Base-by-base conservation (phyloP, 2,797 vertebrate species). In the Acrocephalus scirpaceus region DNA sequence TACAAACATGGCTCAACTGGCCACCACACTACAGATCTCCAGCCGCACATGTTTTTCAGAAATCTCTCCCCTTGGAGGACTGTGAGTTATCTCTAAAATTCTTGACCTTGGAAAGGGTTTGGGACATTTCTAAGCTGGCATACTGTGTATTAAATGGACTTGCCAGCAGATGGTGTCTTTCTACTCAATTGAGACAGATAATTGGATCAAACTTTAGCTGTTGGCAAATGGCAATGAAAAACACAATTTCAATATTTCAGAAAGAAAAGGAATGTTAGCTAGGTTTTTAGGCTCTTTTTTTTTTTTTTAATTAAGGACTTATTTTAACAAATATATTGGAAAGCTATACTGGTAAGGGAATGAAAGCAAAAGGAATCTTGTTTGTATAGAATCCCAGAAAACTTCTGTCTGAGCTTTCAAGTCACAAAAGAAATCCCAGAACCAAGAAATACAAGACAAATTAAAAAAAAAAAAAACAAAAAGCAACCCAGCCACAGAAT, bases 131-230 rank as follows among this genome's bases (percentile, higher is more conserved):
- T 14, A 54, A 78, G 8, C 20, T 64, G 60, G 29, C n/a, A 67
- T 22, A 13, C 11, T 23, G 29, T 80, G 90, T 78, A 90, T 78
- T 81, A 81, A 93, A 84, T 72, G 4, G 3, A 73, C 21, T 67
- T 78, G 76, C 96, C 96, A 96, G 87, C 87, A 97, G 95, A 96
- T 93, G 93, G 92, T 86, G 93, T 60, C 36, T 83, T 93, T 69
- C 89, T 77, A 96, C 69, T 91, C 88, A 91, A 40, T 42, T 90
- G 86, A 87, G 40, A 90, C 32, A 83, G 32, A 45, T 17, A 92
- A 57, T 58, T 36, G 44, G 54, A 22, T 77, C 56, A 70, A 45
- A 77, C 61, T 95, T 70, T 27, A 57, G 54, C 21, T 67, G 45
- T n/a, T 65, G 38, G 29, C 66, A 94, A 88, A 42, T 51, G 64